A percentile compares a stretch with the other conserved stretches of the same genome.
phyloP scores from a whole-genome alignment of 2,888 invertebrate species.

The Chrysotoxum bicinctum region DNA sequence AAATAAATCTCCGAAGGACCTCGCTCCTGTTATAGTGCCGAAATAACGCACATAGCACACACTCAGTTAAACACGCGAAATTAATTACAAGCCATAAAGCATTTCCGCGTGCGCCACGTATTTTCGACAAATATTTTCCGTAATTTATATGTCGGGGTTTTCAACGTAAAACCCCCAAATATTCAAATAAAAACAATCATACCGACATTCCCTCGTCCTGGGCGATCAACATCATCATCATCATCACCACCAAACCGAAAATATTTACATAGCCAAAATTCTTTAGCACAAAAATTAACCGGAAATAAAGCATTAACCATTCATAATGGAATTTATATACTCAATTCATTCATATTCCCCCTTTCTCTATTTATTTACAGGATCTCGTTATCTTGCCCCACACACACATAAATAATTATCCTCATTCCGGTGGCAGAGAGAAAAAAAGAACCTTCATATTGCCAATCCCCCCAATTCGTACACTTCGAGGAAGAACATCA shows the following conservation, averaged over 20 bases:
- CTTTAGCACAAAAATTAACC: constrained; percentile 68
- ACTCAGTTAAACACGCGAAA: constrained; percentile 66
- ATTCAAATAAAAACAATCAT: constrained; percentile 2
- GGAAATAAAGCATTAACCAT: constrained; percentile 72
- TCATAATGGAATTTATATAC: constrained; percentile 70
- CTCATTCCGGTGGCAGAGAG: not conserved
- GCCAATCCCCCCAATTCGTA: not conserved
- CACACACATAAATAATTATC: constrained; percentile 16
- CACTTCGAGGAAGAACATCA: constrained; percentile 64
- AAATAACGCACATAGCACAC: constrained; percentile 6
- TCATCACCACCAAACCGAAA: constrained; percentile 25
- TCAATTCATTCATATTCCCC: constrained; percentile 46
- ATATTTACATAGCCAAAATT: constrained; percentile 70
- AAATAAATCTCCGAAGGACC: constrained; percentile 49
- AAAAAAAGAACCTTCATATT: not conserved
- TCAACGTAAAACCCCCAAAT: constrained; percentile 21
- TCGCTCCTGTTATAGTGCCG: not conserved
- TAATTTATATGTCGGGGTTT: constrained; percentile 64
- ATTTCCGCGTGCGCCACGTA: constrained; percentile 56
- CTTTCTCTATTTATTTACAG: constrained; percentile 50
- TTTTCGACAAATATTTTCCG: constrained; percentile 67
- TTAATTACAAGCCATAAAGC: constrained; percentile 72
- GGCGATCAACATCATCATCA: not conserved
- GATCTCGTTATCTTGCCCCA: constrained; percentile 43
- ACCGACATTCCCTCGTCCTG: not conserved